Base-by-base conservation (phyloP, 2,888 invertebrate genomes). In the Watsonalla cultraria region DNA sequence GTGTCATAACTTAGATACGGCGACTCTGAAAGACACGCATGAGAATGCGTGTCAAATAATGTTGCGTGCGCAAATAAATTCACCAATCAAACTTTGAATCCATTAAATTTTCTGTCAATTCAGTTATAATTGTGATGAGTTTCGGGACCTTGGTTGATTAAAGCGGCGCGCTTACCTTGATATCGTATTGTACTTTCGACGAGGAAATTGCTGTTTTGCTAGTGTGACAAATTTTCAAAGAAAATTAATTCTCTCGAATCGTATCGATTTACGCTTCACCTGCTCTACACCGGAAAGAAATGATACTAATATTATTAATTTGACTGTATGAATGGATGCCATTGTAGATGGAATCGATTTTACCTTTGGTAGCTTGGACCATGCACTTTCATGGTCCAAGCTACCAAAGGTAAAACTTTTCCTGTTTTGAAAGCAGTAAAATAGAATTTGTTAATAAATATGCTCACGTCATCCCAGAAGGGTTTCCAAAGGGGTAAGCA, bases 181-280 rank as follows among this genome's bases (percentile, higher is more conserved):
- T 59, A 58, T 57, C 57, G 58, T 45, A 54, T 57, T 49, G 54
- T 54, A 55, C 58, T 70, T 66, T 75, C 69, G 59, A 72, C 56
- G 56, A 66, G 75, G 70, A 75, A 76, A 64, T 61, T 47, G 56
- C 51, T 59, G 59, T 65, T 56, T 24, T 8, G 37, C 37, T 37
- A 37, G 15, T 33, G 11, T 42, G 47, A 52, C 51, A 35, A 47
- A 56, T 54, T 51, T 14, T 39, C 35, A 47, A 24, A 42, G 46
- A 51, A 35, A 53, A 56, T 56, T 52, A 47, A 42, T 47, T 54
- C 54, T 58, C 53, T 58, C 48, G 9, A 14, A 6, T 14, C 14
- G 14, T 37, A 13, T 8, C 42, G 8, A 11, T 11, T 42, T 42
- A 11, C 42, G 42, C 9, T 42, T 42, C 42, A 11, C 5, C 42